Evolutionary conservation across 1,140 invertebrate species (phyloP).

Genomic region (Drosophila parvula): DNA sequence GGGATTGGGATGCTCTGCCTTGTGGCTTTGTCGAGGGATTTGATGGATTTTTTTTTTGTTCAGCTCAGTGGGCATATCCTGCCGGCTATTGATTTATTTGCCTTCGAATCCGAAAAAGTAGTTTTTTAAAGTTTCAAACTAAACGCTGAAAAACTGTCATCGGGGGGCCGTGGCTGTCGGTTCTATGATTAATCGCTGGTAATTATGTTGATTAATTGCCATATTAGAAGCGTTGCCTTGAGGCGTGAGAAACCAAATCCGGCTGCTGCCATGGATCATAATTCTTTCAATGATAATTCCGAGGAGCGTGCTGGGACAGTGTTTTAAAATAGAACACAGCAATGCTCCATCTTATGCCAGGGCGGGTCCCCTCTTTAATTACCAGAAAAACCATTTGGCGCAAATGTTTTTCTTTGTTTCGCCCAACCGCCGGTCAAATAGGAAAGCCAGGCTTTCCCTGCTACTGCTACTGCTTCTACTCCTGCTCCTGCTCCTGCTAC

Average conservation of each 20-base stretch:
- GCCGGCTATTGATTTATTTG: slow-evolving; percentile 72
- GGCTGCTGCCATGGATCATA: slow-evolving; percentile 61
- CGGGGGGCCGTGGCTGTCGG: slow-evolving; percentile 22
- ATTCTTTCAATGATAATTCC: slow-evolving; percentile 26
- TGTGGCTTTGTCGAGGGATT: slow-evolving; percentile 67
- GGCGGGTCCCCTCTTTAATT: slow-evolving; percentile 63
- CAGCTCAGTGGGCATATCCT: slow-evolving; percentile 67
- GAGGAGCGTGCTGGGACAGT: slow-evolving; percentile 57
- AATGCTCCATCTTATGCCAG: slow-evolving; percentile 6
- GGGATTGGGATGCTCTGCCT: slow-evolving; percentile 22
- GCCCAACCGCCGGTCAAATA: slow-evolving; percentile 60
- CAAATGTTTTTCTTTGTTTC: slow-evolving; percentile 77
- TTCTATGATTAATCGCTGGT: slow-evolving; percentile 81
- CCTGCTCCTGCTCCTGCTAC: not conserved
- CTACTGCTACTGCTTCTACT: not conserved
- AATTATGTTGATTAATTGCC: slow-evolving; percentile 83
- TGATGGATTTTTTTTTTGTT: slow-evolving; percentile 41
- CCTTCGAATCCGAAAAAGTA: slow-evolving; percentile 56
- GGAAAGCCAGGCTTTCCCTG: not conserved
- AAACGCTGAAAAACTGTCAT: slow-evolving; percentile 73
- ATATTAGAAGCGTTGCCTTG: slow-evolving; percentile 63
- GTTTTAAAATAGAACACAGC: slow-evolving; percentile 57
- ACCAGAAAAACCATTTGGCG: slow-evolving; percentile 71
- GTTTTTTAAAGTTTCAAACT: slow-evolving; percentile 61
- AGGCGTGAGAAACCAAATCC: slow-evolving; percentile 59